Conservation (phyloP, 2,113 vertebrate genomes). For the Electrona antarctica region DNA sequence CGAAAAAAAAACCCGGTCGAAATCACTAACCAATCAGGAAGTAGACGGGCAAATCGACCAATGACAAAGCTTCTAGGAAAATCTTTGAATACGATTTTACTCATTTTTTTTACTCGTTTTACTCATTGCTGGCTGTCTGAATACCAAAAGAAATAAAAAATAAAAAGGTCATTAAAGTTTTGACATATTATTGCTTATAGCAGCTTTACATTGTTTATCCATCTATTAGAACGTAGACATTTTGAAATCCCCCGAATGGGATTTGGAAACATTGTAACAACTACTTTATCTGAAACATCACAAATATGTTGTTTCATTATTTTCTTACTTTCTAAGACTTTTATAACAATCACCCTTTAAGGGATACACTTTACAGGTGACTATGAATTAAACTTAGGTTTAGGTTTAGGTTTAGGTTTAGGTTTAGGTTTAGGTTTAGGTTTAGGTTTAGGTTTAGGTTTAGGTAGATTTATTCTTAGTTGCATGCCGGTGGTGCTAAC, state of each 20-base stretch:
- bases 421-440: conserved; percentile 19
- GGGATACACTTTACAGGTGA: conserved; percentile 44
- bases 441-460: conserved; percentile 24
- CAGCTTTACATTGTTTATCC: conserved; percentile 11
- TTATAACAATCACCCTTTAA: conserved; percentile 66
- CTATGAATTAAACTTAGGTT: conserved; percentile 26
- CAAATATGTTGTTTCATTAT: conserved; percentile 67
- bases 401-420: conserved; percentile 20
- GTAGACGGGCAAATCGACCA: too few species aligned
- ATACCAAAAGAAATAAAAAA: too few species aligned
- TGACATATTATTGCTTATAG: too few species aligned
- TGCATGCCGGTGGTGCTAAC: too few species aligned
- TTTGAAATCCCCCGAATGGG: conserved; percentile 41
- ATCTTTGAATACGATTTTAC: too few species aligned
- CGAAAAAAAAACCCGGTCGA: too few species aligned
- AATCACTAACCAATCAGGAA: too few species aligned
- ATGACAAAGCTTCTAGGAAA: too few species aligned
- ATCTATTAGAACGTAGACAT: conserved; percentile 50
- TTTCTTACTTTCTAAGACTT: conserved; percentile 64
- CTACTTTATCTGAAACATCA: conserved; percentile 50
- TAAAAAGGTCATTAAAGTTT: too few species aligned
- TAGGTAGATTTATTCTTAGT: not conserved
- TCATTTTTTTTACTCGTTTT: too few species aligned
- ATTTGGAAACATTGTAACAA: conserved; percentile 44
- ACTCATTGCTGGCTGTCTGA: too few species aligned